phyloP scores from a whole-genome alignment of 53 echinoderm and acorn worm genomes.

The Patiria pectinifera region DNA sequence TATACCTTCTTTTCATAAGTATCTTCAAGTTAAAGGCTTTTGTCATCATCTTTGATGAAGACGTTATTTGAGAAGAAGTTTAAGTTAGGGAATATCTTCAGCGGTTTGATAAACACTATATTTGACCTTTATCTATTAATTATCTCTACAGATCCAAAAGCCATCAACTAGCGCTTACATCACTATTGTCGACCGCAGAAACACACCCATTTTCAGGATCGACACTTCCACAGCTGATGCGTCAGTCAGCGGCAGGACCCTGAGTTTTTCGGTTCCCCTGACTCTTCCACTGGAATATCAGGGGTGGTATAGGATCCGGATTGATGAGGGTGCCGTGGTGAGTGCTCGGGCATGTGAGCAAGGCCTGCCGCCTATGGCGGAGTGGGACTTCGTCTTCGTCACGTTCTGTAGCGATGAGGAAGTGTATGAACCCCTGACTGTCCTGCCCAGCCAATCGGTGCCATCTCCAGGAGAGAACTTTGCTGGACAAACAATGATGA shows the following conservation, averaged over 20 bases:
- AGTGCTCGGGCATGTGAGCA: constrained; percentile 51
- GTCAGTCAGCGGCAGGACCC: constrained; percentile 22
- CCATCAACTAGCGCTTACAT: constrained; percentile 41
- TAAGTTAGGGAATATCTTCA: too few species aligned
- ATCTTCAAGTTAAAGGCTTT: too few species aligned
- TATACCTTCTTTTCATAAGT: too few species aligned
- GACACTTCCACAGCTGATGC: constrained; percentile 52
- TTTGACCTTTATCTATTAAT: neutral
- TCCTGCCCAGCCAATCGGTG: constrained; percentile 40
- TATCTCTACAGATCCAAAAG: constrained; percentile 21
- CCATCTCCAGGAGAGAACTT: constrained; percentile 45
- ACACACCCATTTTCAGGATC: constrained; percentile 36
- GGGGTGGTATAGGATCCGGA: constrained; percentile 44
- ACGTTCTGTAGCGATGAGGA: constrained; percentile 41
- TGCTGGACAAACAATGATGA: constrained; percentile 47
- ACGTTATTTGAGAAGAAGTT: too few species aligned
- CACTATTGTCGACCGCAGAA: constrained; percentile 24
- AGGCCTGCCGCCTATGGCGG: constrained; percentile 3
- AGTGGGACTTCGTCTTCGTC: constrained; percentile 56
- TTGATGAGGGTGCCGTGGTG: constrained; percentile 58
- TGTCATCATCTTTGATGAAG: too few species aligned
- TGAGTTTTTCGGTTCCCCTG: constrained; percentile 43
- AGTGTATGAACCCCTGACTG: constrained; percentile 34
- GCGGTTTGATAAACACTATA: neutral
- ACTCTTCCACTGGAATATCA: constrained; percentile 44